These are phyloP conservation scores for Poeciliopsis turneri DNA, from an alignment of 2,797 vertebrate genomes.

Conservation along the genomic window DNA sequence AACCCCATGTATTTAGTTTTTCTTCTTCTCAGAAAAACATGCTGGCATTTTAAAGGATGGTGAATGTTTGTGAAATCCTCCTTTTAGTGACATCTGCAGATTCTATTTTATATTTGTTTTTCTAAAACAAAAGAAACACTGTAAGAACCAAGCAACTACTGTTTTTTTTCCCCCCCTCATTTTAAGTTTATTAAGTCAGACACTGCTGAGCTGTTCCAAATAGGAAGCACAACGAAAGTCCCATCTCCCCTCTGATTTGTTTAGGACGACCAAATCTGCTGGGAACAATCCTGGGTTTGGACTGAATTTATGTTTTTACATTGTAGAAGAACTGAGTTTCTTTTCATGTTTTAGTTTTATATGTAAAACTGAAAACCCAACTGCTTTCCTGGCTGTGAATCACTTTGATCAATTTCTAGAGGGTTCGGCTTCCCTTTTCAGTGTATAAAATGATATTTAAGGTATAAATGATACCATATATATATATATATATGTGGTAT, in stretches of 20 bases:
- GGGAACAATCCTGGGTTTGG: conserved; percentile 29
- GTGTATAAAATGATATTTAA: neutral
- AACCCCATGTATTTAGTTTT: conserved; percentile 27
- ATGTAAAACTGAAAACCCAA: neutral
- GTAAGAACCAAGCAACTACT: conserved; percentile 18
- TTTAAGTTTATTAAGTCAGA: conserved; percentile 32
- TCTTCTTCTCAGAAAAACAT: conserved; percentile 26
- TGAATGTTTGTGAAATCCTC: conserved; percentile 58
- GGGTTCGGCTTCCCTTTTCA: neutral
- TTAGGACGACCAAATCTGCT: conserved; percentile 35
- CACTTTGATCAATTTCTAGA: neutral
- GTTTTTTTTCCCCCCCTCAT: neutral
- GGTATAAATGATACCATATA: too few species aligned
- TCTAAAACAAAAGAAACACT: conserved; percentile 4
- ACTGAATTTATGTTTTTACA: neutral
- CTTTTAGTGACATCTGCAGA: conserved; percentile 24
- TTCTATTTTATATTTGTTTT: conserved; percentile 52
- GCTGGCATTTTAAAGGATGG: conserved; percentile 44
- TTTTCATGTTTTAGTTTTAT: neutral
- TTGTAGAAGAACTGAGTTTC: neutral
- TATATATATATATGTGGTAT: too few species aligned
- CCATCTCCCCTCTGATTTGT: neutral
- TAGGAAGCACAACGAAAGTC: neutral
- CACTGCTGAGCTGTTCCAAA: conserved; percentile 25
- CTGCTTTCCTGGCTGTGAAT: neutral